These are phyloP conservation scores for Catonia carolina DNA, from an alignment of 2,888 invertebrate species.

Conservation along the genomic window DNA sequence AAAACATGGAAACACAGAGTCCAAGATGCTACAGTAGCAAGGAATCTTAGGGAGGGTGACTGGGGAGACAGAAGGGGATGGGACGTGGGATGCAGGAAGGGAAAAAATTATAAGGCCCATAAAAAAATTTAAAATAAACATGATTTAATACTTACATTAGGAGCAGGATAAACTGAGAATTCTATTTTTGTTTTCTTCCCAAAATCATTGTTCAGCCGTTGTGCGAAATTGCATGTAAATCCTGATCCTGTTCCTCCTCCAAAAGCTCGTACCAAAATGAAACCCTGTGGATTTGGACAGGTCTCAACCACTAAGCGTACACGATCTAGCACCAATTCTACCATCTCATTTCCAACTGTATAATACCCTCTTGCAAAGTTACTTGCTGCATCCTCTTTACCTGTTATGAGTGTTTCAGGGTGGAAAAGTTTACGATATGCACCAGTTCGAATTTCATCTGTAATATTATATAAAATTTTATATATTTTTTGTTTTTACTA, in stretches of 20 bases:
- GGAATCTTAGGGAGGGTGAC: no score
- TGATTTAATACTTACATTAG: constrained; percentile 39
- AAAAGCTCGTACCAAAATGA: constrained; percentile 32
- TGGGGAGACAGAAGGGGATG: no score
- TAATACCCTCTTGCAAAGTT: constrained; percentile 79
- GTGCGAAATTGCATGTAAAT: constrained; percentile 30
- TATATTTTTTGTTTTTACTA: not conserved
- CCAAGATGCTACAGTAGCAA: no score
- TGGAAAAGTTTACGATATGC: constrained; percentile 32
- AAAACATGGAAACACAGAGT: no score
- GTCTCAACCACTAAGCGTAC: constrained; percentile 34
- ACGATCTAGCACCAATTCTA: constrained; percentile 60
- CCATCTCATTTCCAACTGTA: constrained; percentile 52
- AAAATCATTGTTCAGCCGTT: constrained; percentile 39
- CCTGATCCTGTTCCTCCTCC: constrained; percentile 35
- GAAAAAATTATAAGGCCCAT: no score
- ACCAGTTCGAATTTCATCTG: constrained; percentile 34
- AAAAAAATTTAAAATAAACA: no score
- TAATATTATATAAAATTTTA: no score
- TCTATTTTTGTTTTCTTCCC: constrained; percentile 50
- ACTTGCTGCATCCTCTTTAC: constrained; percentile 63
- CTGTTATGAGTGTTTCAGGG: constrained; percentile 33
- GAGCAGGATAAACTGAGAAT: constrained; percentile 39
- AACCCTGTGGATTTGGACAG: constrained; percentile 27
- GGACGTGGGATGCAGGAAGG: no score